These are phyloP conservation scores for Zhuqinia jingwanae DNA, from an alignment of 2,888 invertebrate species.

Conservation along the genomic window DNA sequence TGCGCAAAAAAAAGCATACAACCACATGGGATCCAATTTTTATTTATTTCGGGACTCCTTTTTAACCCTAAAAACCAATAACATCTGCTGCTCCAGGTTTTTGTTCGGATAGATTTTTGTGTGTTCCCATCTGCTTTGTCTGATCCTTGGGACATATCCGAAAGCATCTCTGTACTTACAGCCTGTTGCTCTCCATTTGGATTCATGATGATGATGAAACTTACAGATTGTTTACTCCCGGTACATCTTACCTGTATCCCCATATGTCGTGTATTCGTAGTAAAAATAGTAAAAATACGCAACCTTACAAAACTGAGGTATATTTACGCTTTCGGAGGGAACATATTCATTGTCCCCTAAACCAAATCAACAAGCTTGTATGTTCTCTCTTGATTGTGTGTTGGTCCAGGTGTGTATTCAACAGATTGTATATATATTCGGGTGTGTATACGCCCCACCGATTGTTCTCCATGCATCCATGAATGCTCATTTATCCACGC, in stretches of 20 bases:
- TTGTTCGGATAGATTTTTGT: not conserved
- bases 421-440: slow-evolving; percentile 69
- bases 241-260: not conserved
- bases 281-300: slow-evolving; percentile 61
- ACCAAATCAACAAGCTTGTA: slow-evolving; percentile 46
- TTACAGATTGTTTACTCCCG: too few species aligned
- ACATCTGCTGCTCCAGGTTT: slow-evolving; percentile 41
- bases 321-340: slow-evolving; percentile 64
- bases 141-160: not conserved
- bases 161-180: slow-evolving; percentile 8
- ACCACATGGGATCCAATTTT: too few species aligned
- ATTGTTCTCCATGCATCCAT: slow-evolving; percentile 20
- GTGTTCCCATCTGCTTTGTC: slow-evolving; percentile 54
- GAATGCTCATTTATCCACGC: not conserved
- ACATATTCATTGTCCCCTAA: not conserved
- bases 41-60: too few species aligned
- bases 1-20: too few species aligned
- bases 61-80: not conserved
- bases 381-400: not conserved
- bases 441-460: slow-evolving; percentile 46
- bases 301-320: not conserved
- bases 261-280: slow-evolving; percentile 64
- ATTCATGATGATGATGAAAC: not conserved
- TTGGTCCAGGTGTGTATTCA: slow-evolving; percentile 63
- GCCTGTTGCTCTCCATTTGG: slow-evolving; percentile 55